phyloP scores from a whole-genome alignment of 2,113 vertebrate genomes.

The Nansenia antarctica region DNA sequence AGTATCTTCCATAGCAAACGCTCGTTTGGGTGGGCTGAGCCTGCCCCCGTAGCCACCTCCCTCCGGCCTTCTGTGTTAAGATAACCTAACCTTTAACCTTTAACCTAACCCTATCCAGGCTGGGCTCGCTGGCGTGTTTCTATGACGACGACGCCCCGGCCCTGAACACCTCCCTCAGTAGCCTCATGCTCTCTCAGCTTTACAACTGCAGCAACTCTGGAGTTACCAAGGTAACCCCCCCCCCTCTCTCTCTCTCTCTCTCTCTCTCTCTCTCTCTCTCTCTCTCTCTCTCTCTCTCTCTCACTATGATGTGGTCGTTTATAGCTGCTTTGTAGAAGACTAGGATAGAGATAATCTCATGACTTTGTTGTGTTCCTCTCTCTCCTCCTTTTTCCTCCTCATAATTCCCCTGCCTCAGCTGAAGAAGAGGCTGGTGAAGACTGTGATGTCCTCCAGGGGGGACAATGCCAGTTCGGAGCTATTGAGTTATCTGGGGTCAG shows the following conservation, averaged over 20 bases:
- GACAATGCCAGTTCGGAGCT: not conserved
- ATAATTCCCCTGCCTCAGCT: conserved; percentile 40
- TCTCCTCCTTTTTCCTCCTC: not conserved
- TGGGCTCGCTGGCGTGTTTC: conserved; percentile 65
- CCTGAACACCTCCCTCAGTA: conserved; percentile 36
- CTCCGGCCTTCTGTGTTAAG: too few species aligned
- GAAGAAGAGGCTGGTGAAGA: conserved; percentile 49
- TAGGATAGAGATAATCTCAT: not conserved
- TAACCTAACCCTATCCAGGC: conserved; percentile 38
- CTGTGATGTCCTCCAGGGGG: conserved; percentile 13
- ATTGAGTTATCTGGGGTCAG: conserved; percentile 34
- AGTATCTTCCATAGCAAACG: too few species aligned
- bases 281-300: not conserved
- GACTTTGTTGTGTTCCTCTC: not conserved
- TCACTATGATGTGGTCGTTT: not conserved
- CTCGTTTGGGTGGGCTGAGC: too few species aligned
- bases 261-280: not conserved
- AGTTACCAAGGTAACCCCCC: conserved; percentile 45
- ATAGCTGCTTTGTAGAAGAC: not conserved
- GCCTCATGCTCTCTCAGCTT: conserved; percentile 55
- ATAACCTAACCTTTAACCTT: not conserved
- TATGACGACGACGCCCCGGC: conserved; percentile 27
- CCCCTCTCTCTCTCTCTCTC: not conserved
- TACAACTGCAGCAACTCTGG: conserved; percentile 37
- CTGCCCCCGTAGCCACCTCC: too few species aligned